These are phyloP conservation scores for Drosophila paramelanica DNA, from an alignment of 2,888 invertebrate species.

Conservation along the genomic window DNA sequence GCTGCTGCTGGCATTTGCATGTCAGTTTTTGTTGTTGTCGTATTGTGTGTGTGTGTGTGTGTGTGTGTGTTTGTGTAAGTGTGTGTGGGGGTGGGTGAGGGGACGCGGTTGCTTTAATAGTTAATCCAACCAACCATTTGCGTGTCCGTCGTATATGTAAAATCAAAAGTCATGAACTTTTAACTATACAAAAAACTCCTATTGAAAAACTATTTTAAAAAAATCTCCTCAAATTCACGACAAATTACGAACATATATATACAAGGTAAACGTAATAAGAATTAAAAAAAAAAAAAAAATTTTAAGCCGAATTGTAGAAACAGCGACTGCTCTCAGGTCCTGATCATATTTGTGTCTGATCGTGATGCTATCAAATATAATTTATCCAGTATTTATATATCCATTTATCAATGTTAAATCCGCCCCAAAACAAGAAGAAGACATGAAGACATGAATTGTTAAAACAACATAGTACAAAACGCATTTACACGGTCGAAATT, in stretches of 20 bases:
- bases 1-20: conserved; percentile 20
- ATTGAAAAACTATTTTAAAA: neutral
- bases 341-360: neutral
- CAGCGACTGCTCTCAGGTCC: conserved; percentile 2
- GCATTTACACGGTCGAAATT: neutral
- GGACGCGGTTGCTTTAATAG: conserved; percentile 6
- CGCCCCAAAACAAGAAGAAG: neutral
- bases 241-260: conserved; percentile 8
- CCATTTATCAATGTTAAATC: conserved; percentile 21
- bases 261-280: neutral
- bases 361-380: conserved; percentile 1
- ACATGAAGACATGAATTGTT: neutral
- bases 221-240: conserved; percentile 1
- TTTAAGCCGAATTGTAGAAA: neutral
- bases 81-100: neutral
- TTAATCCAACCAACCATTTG: conserved; percentile 9
- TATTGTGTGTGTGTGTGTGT: neutral
- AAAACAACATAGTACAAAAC: neutral
- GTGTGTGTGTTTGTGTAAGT: neutral
- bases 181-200: neutral
- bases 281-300: neutral
- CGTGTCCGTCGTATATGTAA: neutral
- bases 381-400: conserved; percentile 10
- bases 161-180: conserved; percentile 6
- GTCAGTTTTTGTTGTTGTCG: neutral